Evolutionary conservation across 2,113 vertebrate species (phyloP).

Genomic region (Ceuthmochares aereus): DNA sequence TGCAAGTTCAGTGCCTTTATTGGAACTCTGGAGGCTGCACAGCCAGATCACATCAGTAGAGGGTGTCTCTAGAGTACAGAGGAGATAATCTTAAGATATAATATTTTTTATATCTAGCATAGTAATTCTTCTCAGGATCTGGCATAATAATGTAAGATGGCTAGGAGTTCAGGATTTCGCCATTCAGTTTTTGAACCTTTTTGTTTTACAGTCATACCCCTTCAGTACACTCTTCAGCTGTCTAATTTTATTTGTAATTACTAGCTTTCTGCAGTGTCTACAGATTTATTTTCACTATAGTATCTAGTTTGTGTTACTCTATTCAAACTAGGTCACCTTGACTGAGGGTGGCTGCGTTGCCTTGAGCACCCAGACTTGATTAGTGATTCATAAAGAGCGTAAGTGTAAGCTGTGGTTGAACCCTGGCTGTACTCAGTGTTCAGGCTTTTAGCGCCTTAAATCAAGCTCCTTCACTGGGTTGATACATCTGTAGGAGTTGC

Average conservation of each 20-base stretch:
- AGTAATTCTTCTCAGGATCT: not conserved
- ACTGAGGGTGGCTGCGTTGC: not conserved
- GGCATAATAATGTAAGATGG: not conserved
- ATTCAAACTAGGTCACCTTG: not conserved
- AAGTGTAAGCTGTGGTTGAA: not conserved
- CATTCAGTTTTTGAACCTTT: not conserved
- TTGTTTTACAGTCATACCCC: not conserved
- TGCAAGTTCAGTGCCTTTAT: rapidly evolving
- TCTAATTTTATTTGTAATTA: not conserved
- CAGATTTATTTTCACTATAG: not conserved
- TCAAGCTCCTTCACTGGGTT: not conserved
- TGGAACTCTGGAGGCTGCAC: not conserved
- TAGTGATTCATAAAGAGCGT: not conserved
- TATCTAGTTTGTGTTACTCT: not conserved
- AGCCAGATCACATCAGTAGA: not conserved
- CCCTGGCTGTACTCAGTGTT: not conserved
- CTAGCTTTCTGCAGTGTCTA: not conserved
- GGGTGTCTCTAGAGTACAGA: not conserved
- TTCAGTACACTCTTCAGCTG: not conserved
- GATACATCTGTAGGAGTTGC: not conserved
- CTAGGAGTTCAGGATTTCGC: not conserved
- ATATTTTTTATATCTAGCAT: too few species aligned
- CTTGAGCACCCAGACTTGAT: not conserved
- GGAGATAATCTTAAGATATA: not conserved
- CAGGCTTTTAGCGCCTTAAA: not conserved